Evolutionary conservation across 2,113 vertebrate species (phyloP), one percentile per base, ranked within the genome.

Genomic region (Solenodon paradoxus): DNA sequence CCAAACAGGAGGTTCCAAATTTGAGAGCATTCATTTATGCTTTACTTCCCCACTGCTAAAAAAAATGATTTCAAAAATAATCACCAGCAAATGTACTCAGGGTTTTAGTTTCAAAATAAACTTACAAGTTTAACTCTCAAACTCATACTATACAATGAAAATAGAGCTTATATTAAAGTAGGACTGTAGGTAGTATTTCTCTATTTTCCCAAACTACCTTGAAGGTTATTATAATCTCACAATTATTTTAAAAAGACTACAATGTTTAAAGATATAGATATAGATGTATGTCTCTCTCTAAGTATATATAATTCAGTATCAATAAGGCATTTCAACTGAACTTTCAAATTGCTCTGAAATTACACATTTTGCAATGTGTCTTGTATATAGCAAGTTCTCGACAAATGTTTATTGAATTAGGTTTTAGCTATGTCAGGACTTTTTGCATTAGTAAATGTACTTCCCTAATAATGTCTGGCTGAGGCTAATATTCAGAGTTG

Each of bases 51-150:
- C 32, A 42, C 12, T 55, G 69, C 77, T 49, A 38, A 59, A 72
- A 94, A 69, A 61, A 26, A 64, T 74, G 51, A 79, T n/a, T 89
- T 84, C 82, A 26, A 51, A 85, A 96, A 92, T 45, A 86, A 72
- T 81, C 38, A 75, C 47, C 49, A 88, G 10, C 71, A 72, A 24
- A 79, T 32, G 35, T 45, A 90, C 38, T 61, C 40, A n/a, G 38
- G 32, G 20, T 51, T 92, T 95, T 92, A 80, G 71, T 92, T 90
- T 88, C 64, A 75, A 96, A 93, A 66, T 75, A 91, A 92, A 78
- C 49, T 85, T 81, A 28, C 19, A 88, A 42, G 32, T 79, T 79
- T 83, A 87, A 71, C 15, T 30, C 38, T 61, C 74, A 84, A 77
- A 97, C 24, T 95, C 13, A 94, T 2, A 71, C n/a, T 94, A 69